These are phyloP conservation scores for Rhopilema esculentum DNA, from an alignment of 30 jellyfish, hydroid and myxozoan species.

Conservation along the genomic window DNA sequence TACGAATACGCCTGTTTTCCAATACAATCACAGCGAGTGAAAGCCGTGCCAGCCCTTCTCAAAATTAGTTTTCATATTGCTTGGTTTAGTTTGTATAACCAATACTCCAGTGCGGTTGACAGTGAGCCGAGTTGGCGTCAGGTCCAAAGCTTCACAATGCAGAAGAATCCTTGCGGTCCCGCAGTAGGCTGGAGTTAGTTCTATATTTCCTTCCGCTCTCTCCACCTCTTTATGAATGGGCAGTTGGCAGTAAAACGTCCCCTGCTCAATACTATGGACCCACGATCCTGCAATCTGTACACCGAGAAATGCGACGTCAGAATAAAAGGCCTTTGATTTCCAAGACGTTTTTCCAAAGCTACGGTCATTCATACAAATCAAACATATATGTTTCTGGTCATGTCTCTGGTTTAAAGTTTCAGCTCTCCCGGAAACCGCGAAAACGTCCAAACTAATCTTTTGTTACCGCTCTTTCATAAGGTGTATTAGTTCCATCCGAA, in stretches of 20 bases:
- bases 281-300: no score
- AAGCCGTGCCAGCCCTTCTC: not conserved
- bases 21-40: not conserved
- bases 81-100: not conserved
- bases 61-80: not conserved
- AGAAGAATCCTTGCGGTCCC: constrained; percentile 30
- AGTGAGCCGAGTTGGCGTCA: constrained; percentile 37
- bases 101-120: not conserved
- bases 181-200: constrained; percentile 40
- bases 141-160: constrained; percentile 1
- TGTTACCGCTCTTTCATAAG: not conserved
- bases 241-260: not conserved
- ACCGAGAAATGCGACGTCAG: no score
- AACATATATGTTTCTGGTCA: not conserved
- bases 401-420: not conserved
- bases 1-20: not conserved
- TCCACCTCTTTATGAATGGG: constrained; percentile 27
- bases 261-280: no score
- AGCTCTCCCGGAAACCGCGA: not conserved
- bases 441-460: not conserved
- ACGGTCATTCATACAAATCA: no score
- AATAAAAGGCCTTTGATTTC: no score
- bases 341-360: no score
- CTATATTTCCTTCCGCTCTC: constrained; percentile 50
- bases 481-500: not conserved